Conservation (phyloP, 2,888 invertebrate species). For the Corbicula japonica region DNA sequence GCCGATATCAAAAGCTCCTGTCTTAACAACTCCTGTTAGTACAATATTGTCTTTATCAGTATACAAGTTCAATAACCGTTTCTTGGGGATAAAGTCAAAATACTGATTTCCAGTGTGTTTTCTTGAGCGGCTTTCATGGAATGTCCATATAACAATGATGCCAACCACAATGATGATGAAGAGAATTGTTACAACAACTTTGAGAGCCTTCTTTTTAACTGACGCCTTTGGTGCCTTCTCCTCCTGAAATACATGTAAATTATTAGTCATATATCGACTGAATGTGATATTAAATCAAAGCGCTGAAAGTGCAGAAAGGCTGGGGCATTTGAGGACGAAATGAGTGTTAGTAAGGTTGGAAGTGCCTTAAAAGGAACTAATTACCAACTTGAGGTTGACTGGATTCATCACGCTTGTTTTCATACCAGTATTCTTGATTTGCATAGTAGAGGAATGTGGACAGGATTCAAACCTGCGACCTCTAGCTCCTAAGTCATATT, state of each 20-base stretch:
- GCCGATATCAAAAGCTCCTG: constrained; percentile 43
- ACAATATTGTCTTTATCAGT: constrained; percentile 59
- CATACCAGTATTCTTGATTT: background rate
- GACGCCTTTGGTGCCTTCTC: constrained; percentile 57
- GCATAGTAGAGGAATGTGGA: too few relatives aligned
- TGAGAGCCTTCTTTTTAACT: constrained; percentile 66
- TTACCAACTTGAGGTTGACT: background rate
- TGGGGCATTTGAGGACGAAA: too few relatives aligned
- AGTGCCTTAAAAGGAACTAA: background rate
- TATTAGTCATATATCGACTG: background rate
- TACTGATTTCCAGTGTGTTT: constrained; percentile 64
- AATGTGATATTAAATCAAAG: background rate
- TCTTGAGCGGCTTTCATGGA: constrained; percentile 70
- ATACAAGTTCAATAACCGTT: constrained; percentile 63
- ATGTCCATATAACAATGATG: constrained; percentile 70
- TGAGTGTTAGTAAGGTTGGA: too few relatives aligned
- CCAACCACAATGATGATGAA: constrained; percentile 74
- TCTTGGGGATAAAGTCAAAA: constrained; percentile 69
- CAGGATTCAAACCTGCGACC: too few relatives aligned
- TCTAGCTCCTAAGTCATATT: too few relatives aligned
- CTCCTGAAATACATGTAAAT: constrained; percentile 56
- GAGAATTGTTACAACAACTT: constrained; percentile 68
- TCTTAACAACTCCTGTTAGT: constrained; percentile 58
- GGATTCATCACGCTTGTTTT: background rate
- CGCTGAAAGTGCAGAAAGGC: too few relatives aligned